Conservation (phyloP, 2,888 invertebrate genomes). For the Griposia aprilina region DNA sequence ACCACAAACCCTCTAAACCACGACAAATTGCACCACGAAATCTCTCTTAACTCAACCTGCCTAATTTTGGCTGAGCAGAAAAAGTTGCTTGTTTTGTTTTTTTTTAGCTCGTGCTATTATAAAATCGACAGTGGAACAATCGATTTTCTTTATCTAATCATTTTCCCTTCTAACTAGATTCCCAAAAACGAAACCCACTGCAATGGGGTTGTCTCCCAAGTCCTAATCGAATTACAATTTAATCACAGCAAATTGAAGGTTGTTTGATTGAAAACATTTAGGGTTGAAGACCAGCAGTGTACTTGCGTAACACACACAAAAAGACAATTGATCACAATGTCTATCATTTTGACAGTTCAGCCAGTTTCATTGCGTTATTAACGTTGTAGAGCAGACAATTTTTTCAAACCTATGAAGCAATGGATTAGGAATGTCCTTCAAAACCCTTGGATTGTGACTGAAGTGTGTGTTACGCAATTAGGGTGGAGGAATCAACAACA, state of each 20-base stretch:
- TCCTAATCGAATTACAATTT: conserved; percentile 42
- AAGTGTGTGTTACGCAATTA: background rate
- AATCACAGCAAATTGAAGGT: conserved; percentile 28
- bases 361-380: background rate
- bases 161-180: conserved; percentile 32
- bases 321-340: background rate
- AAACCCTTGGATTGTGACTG: background rate
- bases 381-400: background rate
- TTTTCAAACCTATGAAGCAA: background rate
- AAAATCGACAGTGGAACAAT: conserved; percentile 1
- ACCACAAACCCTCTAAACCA: too few relatives aligned
- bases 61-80: background rate
- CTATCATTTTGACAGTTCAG: background rate
- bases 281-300: background rate
- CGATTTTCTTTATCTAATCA: background rate
- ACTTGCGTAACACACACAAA: background rate
- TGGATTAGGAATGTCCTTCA: background rate
- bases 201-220: conserved; percentile 10
- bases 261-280: conserved; percentile 18
- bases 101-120: background rate
- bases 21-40: too few relatives aligned
- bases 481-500: background rate
- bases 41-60: too few relatives aligned
- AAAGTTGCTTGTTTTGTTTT: background rate
- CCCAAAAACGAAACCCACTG: background rate